A percentile compares a stretch with the other conserved stretches of the same genome.
Conservation (phyloP, 2,113 vertebrate species). For the Ploceus nigricollis region DNA sequence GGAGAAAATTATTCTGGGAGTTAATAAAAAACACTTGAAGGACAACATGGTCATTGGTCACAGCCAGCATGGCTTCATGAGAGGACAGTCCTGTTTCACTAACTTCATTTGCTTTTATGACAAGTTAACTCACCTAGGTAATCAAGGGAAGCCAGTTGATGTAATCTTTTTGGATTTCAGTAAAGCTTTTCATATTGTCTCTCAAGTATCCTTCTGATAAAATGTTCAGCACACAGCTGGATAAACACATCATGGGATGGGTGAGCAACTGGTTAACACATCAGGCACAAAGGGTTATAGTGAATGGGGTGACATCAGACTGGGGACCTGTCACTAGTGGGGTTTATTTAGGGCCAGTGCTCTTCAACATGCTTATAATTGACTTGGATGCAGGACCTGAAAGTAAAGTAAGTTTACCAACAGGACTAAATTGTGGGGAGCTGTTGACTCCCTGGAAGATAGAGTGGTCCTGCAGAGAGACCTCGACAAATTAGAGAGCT, state of each 20-base stretch:
- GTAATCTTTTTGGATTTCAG: background rate
- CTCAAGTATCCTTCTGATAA: background rate
- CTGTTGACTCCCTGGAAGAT: background rate
- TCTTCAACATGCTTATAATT: background rate
- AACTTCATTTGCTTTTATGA: background rate
- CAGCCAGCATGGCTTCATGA: background rate
- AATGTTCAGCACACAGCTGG: background rate
- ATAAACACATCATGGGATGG: background rate
- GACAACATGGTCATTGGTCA: background rate
- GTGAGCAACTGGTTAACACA: accelerated
- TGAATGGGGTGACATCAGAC: background rate
- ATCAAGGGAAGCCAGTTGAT: background rate
- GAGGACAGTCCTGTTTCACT: background rate
- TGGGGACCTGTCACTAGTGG: background rate
- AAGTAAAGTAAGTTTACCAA: background rate
- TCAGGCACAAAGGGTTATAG: background rate
- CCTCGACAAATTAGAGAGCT: background rate
- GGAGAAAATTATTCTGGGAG: background rate
- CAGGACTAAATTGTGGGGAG: background rate
- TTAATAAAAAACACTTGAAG: background rate
- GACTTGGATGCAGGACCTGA: accelerated
- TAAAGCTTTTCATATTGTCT: background rate
- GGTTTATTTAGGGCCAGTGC: background rate
- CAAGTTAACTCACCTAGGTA: background rate
- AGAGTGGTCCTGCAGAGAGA: background rate